Conservation (phyloP, 2,113 vertebrate genomes). For the Oncorhynchus gorbuscha region DNA sequence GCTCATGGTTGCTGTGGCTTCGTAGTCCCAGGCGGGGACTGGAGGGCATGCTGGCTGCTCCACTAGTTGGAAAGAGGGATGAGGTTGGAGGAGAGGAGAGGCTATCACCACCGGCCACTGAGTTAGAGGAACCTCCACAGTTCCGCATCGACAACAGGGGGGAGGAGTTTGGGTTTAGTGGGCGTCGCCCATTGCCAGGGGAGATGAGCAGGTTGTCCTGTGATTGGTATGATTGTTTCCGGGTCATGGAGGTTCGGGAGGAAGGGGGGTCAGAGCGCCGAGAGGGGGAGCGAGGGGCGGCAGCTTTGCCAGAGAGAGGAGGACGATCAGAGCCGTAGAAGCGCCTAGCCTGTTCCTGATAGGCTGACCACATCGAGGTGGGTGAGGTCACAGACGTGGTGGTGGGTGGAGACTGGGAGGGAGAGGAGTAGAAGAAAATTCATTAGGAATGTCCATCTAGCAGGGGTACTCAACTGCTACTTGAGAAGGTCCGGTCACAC, state of each 20-base stretch:
- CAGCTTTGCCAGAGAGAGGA: constrained; percentile 73
- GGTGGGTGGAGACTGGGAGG: constrained; percentile 75
- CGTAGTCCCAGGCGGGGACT: constrained; percentile 89
- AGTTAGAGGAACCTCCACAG: constrained; percentile 67
- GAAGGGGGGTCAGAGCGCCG: constrained; percentile 59
- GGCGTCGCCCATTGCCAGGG: constrained; percentile 73
- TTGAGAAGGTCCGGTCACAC: too few relatives aligned
- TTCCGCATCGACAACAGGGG: constrained; percentile 83
- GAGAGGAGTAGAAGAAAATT: not conserved
- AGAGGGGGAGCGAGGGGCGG: constrained; percentile 70
- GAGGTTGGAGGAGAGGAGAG: constrained; percentile 49
- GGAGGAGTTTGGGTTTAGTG: constrained; percentile 68
- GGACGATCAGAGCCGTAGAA: constrained; percentile 75
- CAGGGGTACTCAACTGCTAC: too few relatives aligned
- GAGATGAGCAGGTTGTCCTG: constrained; percentile 80
- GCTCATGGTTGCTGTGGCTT: constrained; percentile 61
- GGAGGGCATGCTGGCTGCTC: constrained; percentile 89
- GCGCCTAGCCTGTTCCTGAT: constrained; percentile 77
- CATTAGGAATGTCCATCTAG: not conserved
- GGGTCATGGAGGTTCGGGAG: constrained; percentile 68
- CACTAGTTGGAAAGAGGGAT: constrained; percentile 47
- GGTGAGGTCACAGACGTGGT: constrained; percentile 75
- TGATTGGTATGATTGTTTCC: constrained; percentile 78
- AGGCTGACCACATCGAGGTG: constrained; percentile 64
- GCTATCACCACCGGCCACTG: constrained; percentile 56